Evolutionary conservation across 2,888 invertebrate genomes (phyloP).

Genomic region (Periphyllus acericola): DNA sequence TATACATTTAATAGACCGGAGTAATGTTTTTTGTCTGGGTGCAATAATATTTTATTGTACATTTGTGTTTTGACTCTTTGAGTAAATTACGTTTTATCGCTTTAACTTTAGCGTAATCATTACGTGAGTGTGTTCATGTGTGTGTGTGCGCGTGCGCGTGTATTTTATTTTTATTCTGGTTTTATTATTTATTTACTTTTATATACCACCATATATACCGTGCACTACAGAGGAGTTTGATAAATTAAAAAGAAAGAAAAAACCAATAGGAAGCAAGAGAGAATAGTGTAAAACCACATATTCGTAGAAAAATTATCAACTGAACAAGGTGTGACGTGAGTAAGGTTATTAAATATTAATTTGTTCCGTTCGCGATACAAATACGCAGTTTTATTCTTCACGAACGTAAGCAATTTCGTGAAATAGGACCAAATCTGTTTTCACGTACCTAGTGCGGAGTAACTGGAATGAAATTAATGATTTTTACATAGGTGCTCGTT

Average conservation of each 20-base stretch:
- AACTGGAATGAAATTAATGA: neutral
- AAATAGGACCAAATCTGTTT: neutral
- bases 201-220: neutral
- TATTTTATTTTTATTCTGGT: constrained; percentile 2
- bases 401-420: neutral
- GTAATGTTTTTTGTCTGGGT: constrained; percentile 23
- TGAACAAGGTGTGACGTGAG: neutral
- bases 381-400: no score
- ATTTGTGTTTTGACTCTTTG: constrained; percentile 26
- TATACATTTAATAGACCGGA: constrained; percentile 6
- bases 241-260: neutral
- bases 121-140: neutral
- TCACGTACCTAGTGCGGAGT: neutral
- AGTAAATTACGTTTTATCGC: constrained; percentile 31
- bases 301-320: neutral
- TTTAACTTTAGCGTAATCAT: neutral
- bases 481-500: neutral
- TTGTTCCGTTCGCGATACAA: neutral
- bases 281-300: neutral
- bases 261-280: neutral
- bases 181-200: constrained; percentile 14
- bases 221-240: neutral
- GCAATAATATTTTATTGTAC: constrained; percentile 32
- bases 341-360: neutral
- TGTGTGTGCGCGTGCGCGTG: neutral